phyloP scores from a whole-genome alignment of 2,113 vertebrate species.

The Pelodiscus sinensis region DNA sequence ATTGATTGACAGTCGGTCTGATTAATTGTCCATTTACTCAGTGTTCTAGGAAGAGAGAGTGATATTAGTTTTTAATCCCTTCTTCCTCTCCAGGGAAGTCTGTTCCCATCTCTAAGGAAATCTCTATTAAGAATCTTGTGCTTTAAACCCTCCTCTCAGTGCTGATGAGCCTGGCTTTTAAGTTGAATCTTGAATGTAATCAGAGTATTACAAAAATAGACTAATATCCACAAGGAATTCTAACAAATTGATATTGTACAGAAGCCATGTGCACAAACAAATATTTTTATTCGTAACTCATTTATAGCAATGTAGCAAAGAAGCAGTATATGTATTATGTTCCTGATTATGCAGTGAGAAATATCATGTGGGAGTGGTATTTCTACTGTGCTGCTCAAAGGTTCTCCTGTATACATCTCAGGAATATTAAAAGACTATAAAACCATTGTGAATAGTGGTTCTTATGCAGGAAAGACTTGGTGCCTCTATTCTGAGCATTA shows the following conservation, averaged over 20 bases:
- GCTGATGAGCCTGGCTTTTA: background rate
- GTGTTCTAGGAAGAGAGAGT: background rate
- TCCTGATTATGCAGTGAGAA: background rate
- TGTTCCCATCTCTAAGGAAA: background rate
- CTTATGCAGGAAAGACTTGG: background rate
- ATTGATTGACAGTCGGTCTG: background rate
- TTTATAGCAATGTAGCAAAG: background rate
- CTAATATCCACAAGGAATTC: background rate
- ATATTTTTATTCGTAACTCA: background rate
- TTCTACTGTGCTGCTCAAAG: background rate
- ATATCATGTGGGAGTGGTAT: background rate
- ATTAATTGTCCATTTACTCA: background rate
- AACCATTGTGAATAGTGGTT: background rate
- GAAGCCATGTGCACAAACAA: background rate
- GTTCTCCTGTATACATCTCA: background rate
- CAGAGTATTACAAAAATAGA: background rate
- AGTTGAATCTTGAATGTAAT: constrained; percentile 11
- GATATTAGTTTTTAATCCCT: background rate
- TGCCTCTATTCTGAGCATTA: background rate
- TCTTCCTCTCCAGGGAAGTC: constrained; percentile 6
- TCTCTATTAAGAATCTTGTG: background rate
- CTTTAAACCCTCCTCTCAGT: background rate
- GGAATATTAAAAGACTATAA: background rate
- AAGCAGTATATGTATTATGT: background rate
- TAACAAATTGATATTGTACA: background rate